These are phyloP conservation scores for Orthosia incerta DNA, from an alignment of 2,888 invertebrate genomes.

Conservation along the genomic window DNA sequence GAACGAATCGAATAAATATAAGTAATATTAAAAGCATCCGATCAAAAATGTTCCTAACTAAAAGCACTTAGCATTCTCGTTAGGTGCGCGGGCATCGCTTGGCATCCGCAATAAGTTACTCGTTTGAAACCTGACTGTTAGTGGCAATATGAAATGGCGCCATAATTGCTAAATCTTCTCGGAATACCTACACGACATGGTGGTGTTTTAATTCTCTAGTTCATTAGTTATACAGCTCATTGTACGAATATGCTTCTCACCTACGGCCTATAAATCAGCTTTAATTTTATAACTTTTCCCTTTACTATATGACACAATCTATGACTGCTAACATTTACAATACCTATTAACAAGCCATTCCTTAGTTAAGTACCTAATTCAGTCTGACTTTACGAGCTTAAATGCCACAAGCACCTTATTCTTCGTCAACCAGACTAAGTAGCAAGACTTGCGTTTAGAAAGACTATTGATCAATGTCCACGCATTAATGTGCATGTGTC, in stretches of 20 bases:
- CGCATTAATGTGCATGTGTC: slow-evolving; percentile 32
- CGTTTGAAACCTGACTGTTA: slow-evolving; percentile 71
- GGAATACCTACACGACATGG: slow-evolving; percentile 66
- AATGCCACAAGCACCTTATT: slow-evolving; percentile 32
- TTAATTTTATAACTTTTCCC: not conserved
- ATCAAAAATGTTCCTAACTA: slow-evolving; percentile 69
- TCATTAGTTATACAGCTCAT: slow-evolving; percentile 27
- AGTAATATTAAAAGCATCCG: slow-evolving; percentile 46
- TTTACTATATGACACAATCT: slow-evolving; percentile 33
- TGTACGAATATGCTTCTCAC: not conserved
- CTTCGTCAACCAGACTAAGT: slow-evolving; percentile 11
- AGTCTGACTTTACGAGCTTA: slow-evolving; percentile 9
- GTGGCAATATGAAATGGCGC: slow-evolving; percentile 75
- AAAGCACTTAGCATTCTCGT: slow-evolving; percentile 74
- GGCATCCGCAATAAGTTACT: slow-evolving; percentile 75
- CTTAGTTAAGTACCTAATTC: slow-evolving; percentile 6
- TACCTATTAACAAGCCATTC: not conserved
- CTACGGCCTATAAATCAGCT: not conserved
- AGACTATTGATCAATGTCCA: slow-evolving; percentile 44
- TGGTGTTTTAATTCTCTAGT: slow-evolving; percentile 49
- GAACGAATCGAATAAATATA: slow-evolving; percentile 42
- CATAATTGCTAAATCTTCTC: slow-evolving; percentile 71
- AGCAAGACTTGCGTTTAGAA: slow-evolving; percentile 12
- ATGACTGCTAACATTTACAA: slow-evolving; percentile 15
- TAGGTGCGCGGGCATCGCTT: slow-evolving; percentile 68